phyloP scores from a whole-genome alignment of 2,797 vertebrate genomes.

The Anas capensis region DNA sequence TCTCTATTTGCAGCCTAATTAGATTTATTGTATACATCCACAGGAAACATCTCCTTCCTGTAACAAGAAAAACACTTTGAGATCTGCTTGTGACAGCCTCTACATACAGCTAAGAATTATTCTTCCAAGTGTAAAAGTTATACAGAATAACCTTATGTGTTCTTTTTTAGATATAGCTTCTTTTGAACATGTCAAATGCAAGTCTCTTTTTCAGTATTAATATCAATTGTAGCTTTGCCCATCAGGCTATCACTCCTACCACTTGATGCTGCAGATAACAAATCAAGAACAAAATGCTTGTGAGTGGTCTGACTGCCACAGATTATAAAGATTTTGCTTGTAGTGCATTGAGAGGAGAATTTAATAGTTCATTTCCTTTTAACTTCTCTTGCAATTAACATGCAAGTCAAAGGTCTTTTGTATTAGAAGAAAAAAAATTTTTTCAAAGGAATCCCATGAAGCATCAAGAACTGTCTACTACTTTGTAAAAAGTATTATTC shows the following conservation, averaged over 20 bases:
- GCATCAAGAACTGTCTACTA: background rate
- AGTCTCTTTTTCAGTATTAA: background rate
- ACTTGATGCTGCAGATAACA: background rate
- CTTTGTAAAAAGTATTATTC: background rate
- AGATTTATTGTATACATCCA: constrained; percentile 59
- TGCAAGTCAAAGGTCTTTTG: background rate
- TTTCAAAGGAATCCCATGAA: background rate
- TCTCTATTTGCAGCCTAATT: constrained; percentile 33
- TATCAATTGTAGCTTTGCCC: background rate
- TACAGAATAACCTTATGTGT: background rate
- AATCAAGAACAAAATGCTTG: background rate
- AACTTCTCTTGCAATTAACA: background rate
- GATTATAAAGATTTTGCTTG: background rate
- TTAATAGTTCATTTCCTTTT: background rate
- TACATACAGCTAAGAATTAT: background rate
- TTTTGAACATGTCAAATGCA: background rate
- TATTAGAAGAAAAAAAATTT: background rate
- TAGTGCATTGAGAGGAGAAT: background rate
- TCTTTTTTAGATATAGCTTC: background rate
- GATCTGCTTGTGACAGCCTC: background rate
- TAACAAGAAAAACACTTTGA: constrained; percentile 34
- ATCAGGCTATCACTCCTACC: background rate
- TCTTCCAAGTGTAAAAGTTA: background rate
- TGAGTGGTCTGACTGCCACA: background rate
- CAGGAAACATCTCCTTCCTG: constrained; percentile 59